phyloP scores from a whole-genome alignment of 1,140 invertebrate species.

The Gryllus bimaculatus region DNA sequence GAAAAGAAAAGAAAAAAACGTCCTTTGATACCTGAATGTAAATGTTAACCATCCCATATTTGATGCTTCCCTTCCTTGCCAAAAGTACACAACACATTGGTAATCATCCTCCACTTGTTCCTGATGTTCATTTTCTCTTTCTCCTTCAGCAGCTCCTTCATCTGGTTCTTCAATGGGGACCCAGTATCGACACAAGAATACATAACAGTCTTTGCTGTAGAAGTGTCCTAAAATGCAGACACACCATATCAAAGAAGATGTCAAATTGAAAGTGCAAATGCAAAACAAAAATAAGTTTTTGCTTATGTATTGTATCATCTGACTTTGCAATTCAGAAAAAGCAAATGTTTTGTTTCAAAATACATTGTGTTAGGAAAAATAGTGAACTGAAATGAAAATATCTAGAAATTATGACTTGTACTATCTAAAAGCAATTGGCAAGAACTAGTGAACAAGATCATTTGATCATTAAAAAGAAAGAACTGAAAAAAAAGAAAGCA shows the following conservation, averaged over 20 bases:
- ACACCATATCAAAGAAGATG: not conserved
- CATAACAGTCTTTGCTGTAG: slow-evolving; percentile 93
- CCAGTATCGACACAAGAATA: slow-evolving; percentile 94
- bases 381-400: no score
- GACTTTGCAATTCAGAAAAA: no score
- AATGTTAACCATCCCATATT: slow-evolving; percentile 99
- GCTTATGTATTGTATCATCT: no score
- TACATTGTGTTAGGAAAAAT: no score
- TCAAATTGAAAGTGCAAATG: not conserved
- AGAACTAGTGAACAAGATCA: no score
- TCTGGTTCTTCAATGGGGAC: slow-evolving; percentile 56
- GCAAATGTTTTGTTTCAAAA: no score
- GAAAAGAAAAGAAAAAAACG: no score
- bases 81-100: slow-evolving; percentile 97
- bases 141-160: slow-evolving; percentile 52
- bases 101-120: slow-evolving; percentile 74
- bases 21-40: slow-evolving; percentile 66
- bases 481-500: no score
- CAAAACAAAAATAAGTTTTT: not conserved
- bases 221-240: slow-evolving; percentile 53
- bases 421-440: no score
- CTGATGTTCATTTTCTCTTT: slow-evolving; percentile 49
- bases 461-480: no score
- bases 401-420: no score
- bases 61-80: slow-evolving; percentile 93